Evolutionary conservation across 2,888 invertebrate species (phyloP), one percentile per base, ranked within the genome.

Genomic region (Caenorhabditis virilis): DNA sequence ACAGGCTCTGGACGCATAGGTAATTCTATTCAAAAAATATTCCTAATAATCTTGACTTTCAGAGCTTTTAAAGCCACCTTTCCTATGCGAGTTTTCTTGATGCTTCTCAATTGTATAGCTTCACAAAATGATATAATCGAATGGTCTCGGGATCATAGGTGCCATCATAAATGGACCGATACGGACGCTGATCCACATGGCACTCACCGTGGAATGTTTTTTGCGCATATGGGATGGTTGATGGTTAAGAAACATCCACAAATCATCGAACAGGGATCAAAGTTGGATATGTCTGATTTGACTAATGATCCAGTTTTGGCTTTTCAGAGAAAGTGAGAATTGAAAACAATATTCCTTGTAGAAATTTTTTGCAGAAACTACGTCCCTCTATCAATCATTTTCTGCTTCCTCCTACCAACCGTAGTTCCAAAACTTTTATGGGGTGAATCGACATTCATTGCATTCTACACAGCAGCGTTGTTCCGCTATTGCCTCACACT

Each of bases 211-310:
- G 95, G 95, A 11, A 93, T 95, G 87, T 95, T 95, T 88, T 95
- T 95, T 86, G 89, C 94, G 0, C 95, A 95, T 85, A 88, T 95
- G 76, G 95, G 95, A 57, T 95, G 95, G 95, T 87, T 95, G 66
- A 85, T 95, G 57, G 82, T 84, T 22, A 88, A 89, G 77, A 95
- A 95, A 84, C 95, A 95, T 83, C 53, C 49, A 16, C 52, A 67
- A 43, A 91, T 95, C 35, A 91, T 89, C 83, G 87, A 87, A 49
- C 85, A 90, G 30, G 88, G 89, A 49, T 85, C 87, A 25, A 84
- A 88, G 15, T 87, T 93, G 42, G 91, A 93, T 75, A 89, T 92
- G 88, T 87, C 88, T 0, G 93, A 94, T 82, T 84, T 94, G n/a
- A 89, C 90, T 67, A 84, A 85, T 0, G 93, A 94, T 84, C 86